Conservation (phyloP, 2,888 invertebrate genomes). For the Disparrhopalites patrizii region DNA sequence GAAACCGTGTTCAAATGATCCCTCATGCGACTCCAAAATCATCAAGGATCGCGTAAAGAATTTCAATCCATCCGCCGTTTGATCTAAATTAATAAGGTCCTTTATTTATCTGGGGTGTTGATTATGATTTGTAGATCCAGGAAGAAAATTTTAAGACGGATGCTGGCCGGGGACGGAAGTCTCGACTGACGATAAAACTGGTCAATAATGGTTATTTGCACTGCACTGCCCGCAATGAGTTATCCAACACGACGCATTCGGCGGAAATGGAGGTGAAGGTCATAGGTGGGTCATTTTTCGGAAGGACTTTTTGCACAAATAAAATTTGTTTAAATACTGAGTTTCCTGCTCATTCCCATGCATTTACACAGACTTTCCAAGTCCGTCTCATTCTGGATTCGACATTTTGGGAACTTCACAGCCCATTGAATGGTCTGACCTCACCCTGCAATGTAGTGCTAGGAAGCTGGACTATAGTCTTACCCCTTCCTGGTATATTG, state of each 20-base stretch:
- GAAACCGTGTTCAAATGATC: too few species aligned
- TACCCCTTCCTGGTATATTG: too few species aligned
- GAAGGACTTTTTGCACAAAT: not conserved
- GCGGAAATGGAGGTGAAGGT: not conserved
- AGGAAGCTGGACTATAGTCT: conserved; percentile 57
- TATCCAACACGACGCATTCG: not conserved
- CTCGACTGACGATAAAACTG: not conserved
- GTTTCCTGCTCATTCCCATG: too few species aligned
- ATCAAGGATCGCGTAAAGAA: too few species aligned
- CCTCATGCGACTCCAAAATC: too few species aligned
- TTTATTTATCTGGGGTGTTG: too few species aligned
- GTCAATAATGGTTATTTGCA: not conserved
- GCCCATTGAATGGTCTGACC: conserved; percentile 57
- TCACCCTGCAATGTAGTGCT: conserved; percentile 60
- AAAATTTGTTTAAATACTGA: not conserved
- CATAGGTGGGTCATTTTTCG: not conserved
- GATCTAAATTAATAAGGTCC: too few species aligned
- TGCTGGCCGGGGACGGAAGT: not conserved
- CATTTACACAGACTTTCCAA: conserved; percentile 52
- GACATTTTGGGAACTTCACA: conserved; percentile 49
- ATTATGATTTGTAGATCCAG: too few species aligned
- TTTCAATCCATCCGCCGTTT: too few species aligned
- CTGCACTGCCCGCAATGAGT: not conserved
- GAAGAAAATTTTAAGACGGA: too few species aligned
- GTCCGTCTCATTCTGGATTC: conserved; percentile 54